Percentiles rank a stretch among this genome's conserved stretches.
Conservation (phyloP, 2,888 invertebrate species). For the Sturmia bella region DNA sequence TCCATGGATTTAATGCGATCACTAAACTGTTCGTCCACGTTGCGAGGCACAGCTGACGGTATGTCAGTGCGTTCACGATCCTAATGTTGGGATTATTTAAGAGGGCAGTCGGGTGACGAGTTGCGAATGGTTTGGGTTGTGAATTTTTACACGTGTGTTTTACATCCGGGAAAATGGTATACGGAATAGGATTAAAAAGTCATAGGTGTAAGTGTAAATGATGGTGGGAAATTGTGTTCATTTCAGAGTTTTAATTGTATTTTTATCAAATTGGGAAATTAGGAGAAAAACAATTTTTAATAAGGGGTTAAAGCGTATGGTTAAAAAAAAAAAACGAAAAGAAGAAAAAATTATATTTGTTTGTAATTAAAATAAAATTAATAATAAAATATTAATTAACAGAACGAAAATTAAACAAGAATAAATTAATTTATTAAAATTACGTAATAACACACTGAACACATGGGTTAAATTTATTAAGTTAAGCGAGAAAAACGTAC, state of each 20-base stretch:
- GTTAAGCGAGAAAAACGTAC: neutral
- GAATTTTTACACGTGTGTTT: slow-evolving; percentile 29
- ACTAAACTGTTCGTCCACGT: slow-evolving; percentile 81
- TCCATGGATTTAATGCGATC: slow-evolving; percentile 88
- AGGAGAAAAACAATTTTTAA: slow-evolving; percentile 38
- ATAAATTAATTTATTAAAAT: slow-evolving; percentile 44
- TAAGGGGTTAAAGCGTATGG: slow-evolving; percentile 31
- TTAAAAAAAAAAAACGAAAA: slow-evolving; percentile 52
- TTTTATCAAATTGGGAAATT: slow-evolving; percentile 32
- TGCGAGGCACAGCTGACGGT: slow-evolving; percentile 79
- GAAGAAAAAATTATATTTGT: slow-evolving; percentile 48
- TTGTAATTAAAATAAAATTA: slow-evolving; percentile 59
- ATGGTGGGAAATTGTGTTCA: slow-evolving; percentile 46
- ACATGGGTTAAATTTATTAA: slow-evolving; percentile 43
- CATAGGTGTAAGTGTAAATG: slow-evolving; percentile 60
- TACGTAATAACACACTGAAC: slow-evolving; percentile 39
- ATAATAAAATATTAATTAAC: slow-evolving; percentile 48
- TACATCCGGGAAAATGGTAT: slow-evolving; percentile 45
- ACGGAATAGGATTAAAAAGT: slow-evolving; percentile 51
- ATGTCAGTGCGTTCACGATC: slow-evolving; percentile 82
- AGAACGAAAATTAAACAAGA: slow-evolving; percentile 40
- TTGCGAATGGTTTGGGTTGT: slow-evolving; percentile 41
- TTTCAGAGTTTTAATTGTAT: slow-evolving; percentile 7
- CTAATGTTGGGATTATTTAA: slow-evolving; percentile 72
- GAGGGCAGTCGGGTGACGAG: slow-evolving; percentile 55